Evolutionary conservation across 1,140 invertebrate genomes (phyloP), one percentile per base, ranked within the genome.

Genomic region (Limonius californicus): DNA sequence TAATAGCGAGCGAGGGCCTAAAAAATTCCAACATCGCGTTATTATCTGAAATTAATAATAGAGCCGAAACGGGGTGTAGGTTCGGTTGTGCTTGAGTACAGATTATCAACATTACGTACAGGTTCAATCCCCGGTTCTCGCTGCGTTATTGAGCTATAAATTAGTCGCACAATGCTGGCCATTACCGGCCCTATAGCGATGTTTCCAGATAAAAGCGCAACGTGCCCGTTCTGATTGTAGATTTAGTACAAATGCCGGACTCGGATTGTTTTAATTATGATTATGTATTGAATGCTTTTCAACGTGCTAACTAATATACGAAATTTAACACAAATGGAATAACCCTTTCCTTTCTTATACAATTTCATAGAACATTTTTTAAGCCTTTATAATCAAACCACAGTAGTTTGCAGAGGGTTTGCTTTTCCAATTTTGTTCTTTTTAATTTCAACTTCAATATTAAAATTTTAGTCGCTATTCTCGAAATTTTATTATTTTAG

Each of bases 71-170:
- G 20, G 50, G 20, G 50, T 20, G 50, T 20, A 54, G 50, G 16
- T 15, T 45, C 16, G 43, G 43, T 45, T 45, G 43, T 45, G 43
- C 43, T 68, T 68, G 61, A 68, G 57, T 68, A 68, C 64, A 66
- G 67, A 68, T 68, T 68, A 68, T 68, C 67, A 68, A 64, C 64
- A 66, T 68, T 68, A 66, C 60, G 64, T 68, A 62, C 54, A 59
- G 55, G 62, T 66, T 66, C 64, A 61, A 66, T 66, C 62, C 55
- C 59, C 55, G 59, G 32, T 61, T 62, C 64, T 54, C 62, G 61
- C 62, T 59, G 62, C 64, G 67, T 64, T 68, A 68, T 68, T 68
- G 67, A 68, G 67, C 57, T 57, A 68, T 68, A 68, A 68, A 68
- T 68, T 68, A 68, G 64, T 68, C 45, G 54, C 62, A 68, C 67